phyloP scores from a whole-genome alignment of 1,140 invertebrate genomes.

The Ylistrum balloti region DNA sequence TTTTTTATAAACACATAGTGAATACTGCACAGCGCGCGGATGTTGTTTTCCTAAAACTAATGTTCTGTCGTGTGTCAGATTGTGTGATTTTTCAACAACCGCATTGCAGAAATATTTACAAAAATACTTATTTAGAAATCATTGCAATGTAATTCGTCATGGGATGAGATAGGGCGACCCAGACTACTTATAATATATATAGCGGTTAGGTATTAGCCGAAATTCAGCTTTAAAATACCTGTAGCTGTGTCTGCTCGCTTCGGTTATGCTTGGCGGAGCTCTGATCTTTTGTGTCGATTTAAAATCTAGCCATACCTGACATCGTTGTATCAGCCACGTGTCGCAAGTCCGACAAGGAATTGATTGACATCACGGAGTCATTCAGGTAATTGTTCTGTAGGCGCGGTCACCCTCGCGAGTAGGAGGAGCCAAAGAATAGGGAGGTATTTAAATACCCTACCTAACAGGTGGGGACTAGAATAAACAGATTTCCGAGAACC shows the following conservation, averaged over 20 bases:
- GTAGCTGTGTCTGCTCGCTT: slow-evolving; percentile 13
- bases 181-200: not conserved
- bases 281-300: slow-evolving; percentile 27
- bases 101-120: not conserved
- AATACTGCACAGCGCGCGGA: too few relatives aligned
- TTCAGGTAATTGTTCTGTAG: not conserved
- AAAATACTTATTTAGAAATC: slow-evolving; percentile 15
- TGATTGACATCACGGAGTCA: not conserved
- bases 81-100: too few relatives aligned
- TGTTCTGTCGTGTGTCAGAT: too few relatives aligned
- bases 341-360: not conserved
- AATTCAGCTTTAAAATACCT: not conserved
- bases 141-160: not conserved
- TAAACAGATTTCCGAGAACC: slow-evolving; percentile 41
- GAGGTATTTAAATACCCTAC: slow-evolving; percentile 35
- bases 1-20: too few relatives aligned
- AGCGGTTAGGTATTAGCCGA: not conserved
- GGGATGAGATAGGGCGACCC: not conserved
- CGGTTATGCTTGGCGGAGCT: not conserved
- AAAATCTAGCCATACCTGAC: slow-evolving; percentile 24
- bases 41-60: too few relatives aligned
- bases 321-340: not conserved
- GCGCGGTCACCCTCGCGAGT: slow-evolving; percentile 21
- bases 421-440: not conserved
- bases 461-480: slow-evolving; percentile 50